Base-by-base conservation (phyloP, 2,797 vertebrate genomes). In the Sebastes itinus region DNA sequence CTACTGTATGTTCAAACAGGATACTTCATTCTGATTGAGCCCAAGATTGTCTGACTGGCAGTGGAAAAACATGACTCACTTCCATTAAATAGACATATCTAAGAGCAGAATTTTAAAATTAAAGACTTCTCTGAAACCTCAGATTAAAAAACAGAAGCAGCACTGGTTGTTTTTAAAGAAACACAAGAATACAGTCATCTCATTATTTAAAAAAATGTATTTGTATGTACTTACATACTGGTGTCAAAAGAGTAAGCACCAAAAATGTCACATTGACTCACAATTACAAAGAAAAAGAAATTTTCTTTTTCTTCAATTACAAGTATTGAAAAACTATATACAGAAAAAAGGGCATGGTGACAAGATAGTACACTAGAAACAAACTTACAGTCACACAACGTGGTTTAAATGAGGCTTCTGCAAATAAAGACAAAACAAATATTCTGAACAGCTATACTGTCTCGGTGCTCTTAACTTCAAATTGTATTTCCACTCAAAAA, bases 181-280 rank as follows among this genome's bases (percentile, higher is more conserved):
- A 87, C 18, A 88, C 80, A 86, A 52, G 58, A 82, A 75, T 27
- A 66, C 54, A 76, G 28, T 38, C 52, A 38, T 86, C 52, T 75
- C 35, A 83, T 94, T 95, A 93, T 94, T 94, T 94, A 93, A 94
- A 95, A 95, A 95, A 94, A 93, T 93, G 84, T 94, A 96, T 96
- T 94, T 95, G 92, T 95, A 95, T 93, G 94, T 95, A 95, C 90
- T 95, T 94, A 95, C 92, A 95, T 94, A 95, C 89, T 92, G 94
- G 92, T 95, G 95, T 94, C 92, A 85, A 94, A 95, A 94, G 88
- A 90, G 89, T 93, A 94, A 91, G 86, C 90, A 94, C 94, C 95
- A 94, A 92, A 93, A 93, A 95, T 95, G 92, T 94, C 91, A 95
- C 93, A 93, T 88, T 67, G 88, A 95, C 91, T 91, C 90, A 95